phyloP scores from a whole-genome alignment of 2,113 vertebrate species.

The Leucopsar rothschildi region DNA sequence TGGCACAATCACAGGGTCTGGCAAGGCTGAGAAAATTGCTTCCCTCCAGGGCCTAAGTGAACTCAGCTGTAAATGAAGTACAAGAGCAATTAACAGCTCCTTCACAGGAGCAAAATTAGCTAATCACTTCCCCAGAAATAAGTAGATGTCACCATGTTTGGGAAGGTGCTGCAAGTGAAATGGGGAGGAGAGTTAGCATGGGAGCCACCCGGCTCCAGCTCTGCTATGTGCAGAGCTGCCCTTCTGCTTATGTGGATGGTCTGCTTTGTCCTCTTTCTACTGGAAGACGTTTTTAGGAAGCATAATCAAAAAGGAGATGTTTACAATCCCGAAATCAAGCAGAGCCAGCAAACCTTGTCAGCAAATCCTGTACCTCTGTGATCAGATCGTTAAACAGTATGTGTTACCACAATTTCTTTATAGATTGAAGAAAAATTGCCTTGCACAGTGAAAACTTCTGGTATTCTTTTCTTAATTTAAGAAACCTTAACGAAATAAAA shows the following conservation, averaged over 20 bases:
- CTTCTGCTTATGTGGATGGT: not conserved
- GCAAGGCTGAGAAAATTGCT: not conserved
- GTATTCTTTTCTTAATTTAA: not conserved
- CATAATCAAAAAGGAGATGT: not conserved
- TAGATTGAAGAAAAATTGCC: not conserved
- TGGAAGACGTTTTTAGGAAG: not conserved
- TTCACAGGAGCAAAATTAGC: not conserved
- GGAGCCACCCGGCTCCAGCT: not conserved
- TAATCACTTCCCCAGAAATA: not conserved
- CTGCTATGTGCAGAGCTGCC: not conserved
- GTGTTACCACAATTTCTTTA: not conserved
- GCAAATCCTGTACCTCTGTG: not conserved
- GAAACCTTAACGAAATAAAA: not conserved
- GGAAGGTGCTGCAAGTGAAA: not conserved
- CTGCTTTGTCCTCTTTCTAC: not conserved
- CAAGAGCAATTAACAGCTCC: not conserved
- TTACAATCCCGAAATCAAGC: not conserved
- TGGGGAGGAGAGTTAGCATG: not conserved
- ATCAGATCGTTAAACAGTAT: rapidly evolving
- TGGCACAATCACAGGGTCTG: not conserved
- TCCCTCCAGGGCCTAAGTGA: not conserved
- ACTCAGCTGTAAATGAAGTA: not conserved
- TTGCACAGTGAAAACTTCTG: not conserved
- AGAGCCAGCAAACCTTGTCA: not conserved
- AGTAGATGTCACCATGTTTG: not conserved